Evolutionary conservation across 1,140 invertebrate genomes (phyloP).

Genomic region (Pseudomyrmex gracilis): DNA sequence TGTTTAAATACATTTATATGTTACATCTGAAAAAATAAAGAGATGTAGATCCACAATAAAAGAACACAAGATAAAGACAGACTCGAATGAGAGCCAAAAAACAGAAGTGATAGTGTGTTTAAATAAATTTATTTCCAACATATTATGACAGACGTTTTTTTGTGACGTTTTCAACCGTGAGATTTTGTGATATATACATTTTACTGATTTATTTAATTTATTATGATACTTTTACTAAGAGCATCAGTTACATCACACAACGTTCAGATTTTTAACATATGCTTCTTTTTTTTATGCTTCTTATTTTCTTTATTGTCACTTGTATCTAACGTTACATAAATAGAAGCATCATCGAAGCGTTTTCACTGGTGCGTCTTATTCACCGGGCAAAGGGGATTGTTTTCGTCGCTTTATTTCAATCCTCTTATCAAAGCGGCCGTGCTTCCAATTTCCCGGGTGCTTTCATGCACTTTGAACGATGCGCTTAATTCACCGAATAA

Average conservation of each 20-base stretch:
- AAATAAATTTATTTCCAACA: too few species aligned
- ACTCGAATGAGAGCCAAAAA: too few species aligned
- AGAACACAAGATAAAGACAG: too few species aligned
- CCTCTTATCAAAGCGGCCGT: constrained; percentile 52
- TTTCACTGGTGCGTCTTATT: constrained; percentile 30
- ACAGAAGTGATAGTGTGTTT: too few species aligned
- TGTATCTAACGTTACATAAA: not conserved
- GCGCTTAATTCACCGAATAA: constrained; percentile 68
- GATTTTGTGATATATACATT: not conserved
- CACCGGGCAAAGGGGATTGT: constrained; percentile 37
- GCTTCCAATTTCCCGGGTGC: constrained; percentile 43
- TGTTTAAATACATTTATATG: too few species aligned
- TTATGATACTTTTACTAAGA: not conserved
- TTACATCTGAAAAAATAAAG: too few species aligned
- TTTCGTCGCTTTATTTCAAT: constrained; percentile 56
- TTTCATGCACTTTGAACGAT: constrained; percentile 57
- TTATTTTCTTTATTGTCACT: not conserved
- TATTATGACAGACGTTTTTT: too few species aligned
- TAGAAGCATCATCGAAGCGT: constrained; percentile 1
- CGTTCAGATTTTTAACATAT: constrained; percentile 13
- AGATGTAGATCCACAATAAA: too few species aligned
- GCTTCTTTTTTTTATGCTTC: not conserved
- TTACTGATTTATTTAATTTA: not conserved
- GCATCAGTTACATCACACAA: not conserved
- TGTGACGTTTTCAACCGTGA: too few species aligned